A percentile compares a stretch with the other conserved stretches of the same genome.
Evolutionary conservation across 2,113 vertebrate genomes (phyloP).

Genomic region (Actinemys pallida): DNA sequence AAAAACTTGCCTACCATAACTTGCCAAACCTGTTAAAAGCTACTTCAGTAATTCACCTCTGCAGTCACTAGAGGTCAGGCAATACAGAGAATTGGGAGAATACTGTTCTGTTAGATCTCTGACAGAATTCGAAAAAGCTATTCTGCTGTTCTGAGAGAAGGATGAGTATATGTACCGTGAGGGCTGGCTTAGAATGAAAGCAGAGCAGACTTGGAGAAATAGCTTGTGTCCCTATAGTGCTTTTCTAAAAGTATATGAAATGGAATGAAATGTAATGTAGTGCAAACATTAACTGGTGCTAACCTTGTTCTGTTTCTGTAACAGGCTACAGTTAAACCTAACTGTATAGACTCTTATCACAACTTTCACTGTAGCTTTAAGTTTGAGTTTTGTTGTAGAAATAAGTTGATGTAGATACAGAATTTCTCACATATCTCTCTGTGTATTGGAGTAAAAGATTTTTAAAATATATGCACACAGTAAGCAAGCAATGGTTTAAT

Average conservation of each 20-base stretch:
- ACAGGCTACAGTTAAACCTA: not conserved
- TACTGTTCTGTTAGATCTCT: rapidly evolving
- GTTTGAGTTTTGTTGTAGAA: not conserved
- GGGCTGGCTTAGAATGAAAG: not conserved
- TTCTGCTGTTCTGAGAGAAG: not conserved
- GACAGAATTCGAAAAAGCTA: not conserved
- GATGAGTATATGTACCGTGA: not conserved
- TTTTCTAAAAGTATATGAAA: not conserved
- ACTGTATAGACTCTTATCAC: not conserved
- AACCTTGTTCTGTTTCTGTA: not conserved
- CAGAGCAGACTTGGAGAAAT: not conserved
- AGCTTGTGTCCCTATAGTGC: not conserved
- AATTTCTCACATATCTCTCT: not conserved
- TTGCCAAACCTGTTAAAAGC: not conserved
- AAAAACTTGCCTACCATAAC: not conserved
- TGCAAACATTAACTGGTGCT: not conserved
- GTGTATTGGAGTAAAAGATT: not conserved
- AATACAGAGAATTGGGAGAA: not conserved
- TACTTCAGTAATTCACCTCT: not conserved
- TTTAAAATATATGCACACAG: not conserved
- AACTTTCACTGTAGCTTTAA: not conserved
- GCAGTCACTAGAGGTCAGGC: not conserved
- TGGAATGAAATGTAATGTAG: not conserved
- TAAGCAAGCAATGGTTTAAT: not conserved
- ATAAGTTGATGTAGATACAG: not conserved